Percentiles rank a stretch among this genome's conserved stretches.
phyloP scores from a whole-genome alignment of 2,888 invertebrate genomes.

The Meloe dianella region DNA sequence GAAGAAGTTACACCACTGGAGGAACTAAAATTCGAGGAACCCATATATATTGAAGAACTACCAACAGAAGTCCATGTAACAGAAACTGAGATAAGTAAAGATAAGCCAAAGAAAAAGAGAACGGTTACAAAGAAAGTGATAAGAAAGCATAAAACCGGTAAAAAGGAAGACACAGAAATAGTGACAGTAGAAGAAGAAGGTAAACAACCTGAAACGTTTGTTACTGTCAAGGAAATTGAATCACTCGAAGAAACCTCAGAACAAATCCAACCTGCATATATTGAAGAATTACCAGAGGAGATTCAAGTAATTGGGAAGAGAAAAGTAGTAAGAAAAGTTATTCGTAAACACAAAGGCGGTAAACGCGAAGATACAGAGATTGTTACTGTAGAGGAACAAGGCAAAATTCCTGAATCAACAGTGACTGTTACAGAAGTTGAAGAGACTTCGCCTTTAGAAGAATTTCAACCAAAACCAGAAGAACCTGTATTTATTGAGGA shows the following conservation, averaged over 20 bases:
- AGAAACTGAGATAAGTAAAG: constrained; percentile 37
- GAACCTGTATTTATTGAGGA: constrained; percentile 35
- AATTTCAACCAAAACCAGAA: constrained; percentile 40
- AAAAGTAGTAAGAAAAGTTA: constrained; percentile 53
- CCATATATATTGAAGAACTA: constrained; percentile 42
- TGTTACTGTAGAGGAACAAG: constrained; percentile 48
- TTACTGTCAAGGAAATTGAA: constrained; percentile 36
- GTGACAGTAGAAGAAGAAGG: constrained; percentile 48
- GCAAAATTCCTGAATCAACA: constrained; percentile 44
- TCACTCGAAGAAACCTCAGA: constrained; percentile 31
- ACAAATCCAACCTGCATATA: constrained; percentile 9
- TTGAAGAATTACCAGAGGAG: constrained; percentile 40
- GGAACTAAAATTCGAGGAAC: constrained; percentile 35
- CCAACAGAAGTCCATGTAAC: constrained; percentile 45
- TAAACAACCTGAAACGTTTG: constrained; percentile 45
- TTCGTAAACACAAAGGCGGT: constrained; percentile 35
- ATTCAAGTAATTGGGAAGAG: constrained; percentile 44
- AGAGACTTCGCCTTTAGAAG: constrained; percentile 50
- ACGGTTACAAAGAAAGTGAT: constrained; percentile 52
- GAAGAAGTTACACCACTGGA: constrained; percentile 41
- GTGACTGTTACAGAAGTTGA: constrained; percentile 40
- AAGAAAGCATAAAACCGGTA: constrained; percentile 51
- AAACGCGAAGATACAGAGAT: constrained; percentile 52
- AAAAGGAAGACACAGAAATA: constrained; percentile 56
- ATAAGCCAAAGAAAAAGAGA: constrained; percentile 42